phyloP scores from a whole-genome alignment of 2,797 vertebrate species.

The Peromyscus aztecus region DNA sequence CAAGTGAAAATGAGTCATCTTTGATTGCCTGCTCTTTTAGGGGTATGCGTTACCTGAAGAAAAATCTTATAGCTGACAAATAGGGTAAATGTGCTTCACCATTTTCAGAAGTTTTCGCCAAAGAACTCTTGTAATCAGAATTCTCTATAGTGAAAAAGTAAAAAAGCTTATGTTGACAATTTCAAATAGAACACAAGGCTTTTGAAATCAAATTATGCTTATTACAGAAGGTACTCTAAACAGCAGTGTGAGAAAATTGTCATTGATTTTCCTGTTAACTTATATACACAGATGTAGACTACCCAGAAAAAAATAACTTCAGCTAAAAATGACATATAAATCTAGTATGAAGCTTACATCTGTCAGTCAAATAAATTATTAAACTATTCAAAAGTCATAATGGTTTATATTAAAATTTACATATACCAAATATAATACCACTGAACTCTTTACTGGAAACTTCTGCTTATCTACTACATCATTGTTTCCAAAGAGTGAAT shows the following conservation, averaged over 20 bases:
- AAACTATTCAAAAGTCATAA: slow-evolving; percentile 50
- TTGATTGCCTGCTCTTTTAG: slow-evolving; percentile 75
- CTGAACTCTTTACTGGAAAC: slow-evolving; percentile 43
- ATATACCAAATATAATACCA: not conserved
- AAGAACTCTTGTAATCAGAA: slow-evolving; percentile 68
- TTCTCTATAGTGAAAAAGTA: slow-evolving; percentile 58
- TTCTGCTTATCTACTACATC: not conserved
- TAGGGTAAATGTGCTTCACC: slow-evolving; percentile 69
- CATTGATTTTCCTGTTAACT: slow-evolving; percentile 32
- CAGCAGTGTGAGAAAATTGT: not conserved
- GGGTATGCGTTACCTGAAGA: slow-evolving; percentile 55
- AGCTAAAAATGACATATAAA: slow-evolving; percentile 27
- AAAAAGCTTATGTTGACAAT: slow-evolving; percentile 65
- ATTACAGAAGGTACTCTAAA: not conserved
- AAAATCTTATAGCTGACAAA: slow-evolving; percentile 69
- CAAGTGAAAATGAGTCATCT: slow-evolving; percentile 59
- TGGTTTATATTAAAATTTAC: slow-evolving; percentile 47
- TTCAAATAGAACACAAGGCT: not conserved
- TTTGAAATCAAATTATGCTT: slow-evolving; percentile 18
- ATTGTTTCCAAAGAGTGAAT: not conserved
- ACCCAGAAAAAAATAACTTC: slow-evolving; percentile 26
- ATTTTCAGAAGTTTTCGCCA: slow-evolving; percentile 77
- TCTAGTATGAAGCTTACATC: not conserved
- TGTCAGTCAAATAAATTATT: slow-evolving; percentile 69
- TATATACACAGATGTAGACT: not conserved